A percentile compares a stretch with the other conserved stretches of the same genome.
phyloP scores from a whole-genome alignment of 2,113 vertebrate species.

The Anser cygnoides region DNA sequence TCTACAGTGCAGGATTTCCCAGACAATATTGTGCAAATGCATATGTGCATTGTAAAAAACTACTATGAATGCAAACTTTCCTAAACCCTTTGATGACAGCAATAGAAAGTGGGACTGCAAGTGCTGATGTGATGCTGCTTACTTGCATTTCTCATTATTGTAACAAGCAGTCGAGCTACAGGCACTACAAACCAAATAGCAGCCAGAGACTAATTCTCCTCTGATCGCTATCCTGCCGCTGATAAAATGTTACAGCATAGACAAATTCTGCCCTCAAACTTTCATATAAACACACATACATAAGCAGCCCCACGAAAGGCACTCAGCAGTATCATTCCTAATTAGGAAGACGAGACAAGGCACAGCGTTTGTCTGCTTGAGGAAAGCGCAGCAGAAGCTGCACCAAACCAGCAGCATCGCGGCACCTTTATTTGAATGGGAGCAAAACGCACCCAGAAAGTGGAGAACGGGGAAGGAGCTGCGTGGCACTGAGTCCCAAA shows the following conservation, averaged over 20 bases:
- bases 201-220: not conserved
- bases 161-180: not conserved
- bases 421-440: not conserved
- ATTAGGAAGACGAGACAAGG: not conserved
- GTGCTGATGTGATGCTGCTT: not conserved
- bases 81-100: constrained; percentile 58
- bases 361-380: not conserved
- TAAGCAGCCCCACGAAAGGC: not conserved
- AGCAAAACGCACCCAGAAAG: not conserved
- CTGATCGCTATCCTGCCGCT: not conserved
- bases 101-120: constrained; percentile 62
- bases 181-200: not conserved
- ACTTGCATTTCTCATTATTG: constrained; percentile 31
- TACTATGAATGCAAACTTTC: constrained; percentile 45
- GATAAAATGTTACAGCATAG: not conserved
- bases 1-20: not conserved
- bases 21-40: not conserved
- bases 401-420: not conserved
- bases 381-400: not conserved
- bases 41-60: not conserved
- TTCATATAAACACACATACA: not conserved
- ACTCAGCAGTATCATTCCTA: not conserved
- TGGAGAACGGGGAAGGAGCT: not conserved
- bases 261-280: not conserved
- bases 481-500: not conserved